These are phyloP conservation scores for Rotaria socialis DNA, from an alignment of 2,888 invertebrate species.

Conservation along the genomic window DNA sequence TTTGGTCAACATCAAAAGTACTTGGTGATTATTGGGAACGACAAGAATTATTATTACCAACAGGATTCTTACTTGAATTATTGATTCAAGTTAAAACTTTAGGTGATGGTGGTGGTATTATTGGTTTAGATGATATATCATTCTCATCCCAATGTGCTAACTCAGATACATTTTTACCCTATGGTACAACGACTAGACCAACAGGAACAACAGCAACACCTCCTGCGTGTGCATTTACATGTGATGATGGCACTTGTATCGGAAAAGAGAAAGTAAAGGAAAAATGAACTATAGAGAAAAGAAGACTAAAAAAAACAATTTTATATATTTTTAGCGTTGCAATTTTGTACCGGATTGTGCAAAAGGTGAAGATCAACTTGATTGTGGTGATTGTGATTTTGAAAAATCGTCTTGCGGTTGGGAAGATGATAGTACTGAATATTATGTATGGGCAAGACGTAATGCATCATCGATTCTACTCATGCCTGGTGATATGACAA, in stretches of 20 bases:
- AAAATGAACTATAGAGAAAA: not conserved
- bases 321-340: conserved; percentile 35
- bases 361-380: conserved; percentile 46
- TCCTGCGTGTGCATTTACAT: not conserved
- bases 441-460: conserved; percentile 39
- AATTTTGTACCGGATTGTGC: conserved; percentile 47
- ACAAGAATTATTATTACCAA: conserved; percentile 37
- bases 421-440: conserved; percentile 44
- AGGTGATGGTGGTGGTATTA: conserved; percentile 45
- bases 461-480: not conserved
- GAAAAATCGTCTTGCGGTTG: conserved; percentile 48
- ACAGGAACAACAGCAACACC: not conserved
- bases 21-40: conserved; percentile 53
- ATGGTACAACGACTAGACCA: conserved; percentile 27
- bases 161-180: conserved; percentile 30
- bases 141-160: conserved; percentile 51
- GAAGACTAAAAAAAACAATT: not conserved
- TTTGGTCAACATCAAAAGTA: conserved; percentile 50
- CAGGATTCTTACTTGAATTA: conserved; percentile 49
- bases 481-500: conserved; percentile 33
- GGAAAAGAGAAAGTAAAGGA: not conserved
- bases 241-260: conserved; percentile 6
- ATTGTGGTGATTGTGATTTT: conserved; percentile 52
- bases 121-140: conserved; percentile 55
- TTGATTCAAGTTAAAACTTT: conserved; percentile 51